Conservation (phyloP, 1,140 invertebrate species). For the Drosophila nasuta region DNA sequence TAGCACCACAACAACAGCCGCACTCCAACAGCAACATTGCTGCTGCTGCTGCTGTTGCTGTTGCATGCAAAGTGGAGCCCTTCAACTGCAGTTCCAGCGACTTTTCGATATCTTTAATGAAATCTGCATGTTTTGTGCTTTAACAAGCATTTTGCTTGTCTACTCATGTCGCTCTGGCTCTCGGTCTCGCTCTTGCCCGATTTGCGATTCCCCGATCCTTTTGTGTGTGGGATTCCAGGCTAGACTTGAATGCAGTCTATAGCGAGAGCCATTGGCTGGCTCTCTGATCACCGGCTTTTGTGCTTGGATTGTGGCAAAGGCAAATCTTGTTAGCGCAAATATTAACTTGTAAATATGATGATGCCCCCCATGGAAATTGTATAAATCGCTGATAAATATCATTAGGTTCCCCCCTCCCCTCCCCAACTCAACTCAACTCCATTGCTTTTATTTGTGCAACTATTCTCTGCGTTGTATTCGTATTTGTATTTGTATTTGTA, state of each 20-base stretch:
- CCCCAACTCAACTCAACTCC: background rate
- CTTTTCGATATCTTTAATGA: conserved; percentile 76
- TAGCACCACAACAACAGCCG: conserved; percentile 38
- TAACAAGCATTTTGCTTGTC: conserved; percentile 82
- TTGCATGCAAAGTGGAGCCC: conserved; percentile 57
- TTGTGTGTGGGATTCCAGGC: conserved; percentile 57
- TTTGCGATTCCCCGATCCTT: conserved; percentile 53
- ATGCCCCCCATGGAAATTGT: conserved; percentile 83
- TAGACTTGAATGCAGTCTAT: conserved; percentile 8
- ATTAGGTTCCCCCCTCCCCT: conserved; percentile 53
- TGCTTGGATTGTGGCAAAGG: conserved; percentile 39
- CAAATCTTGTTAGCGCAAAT: conserved; percentile 83
- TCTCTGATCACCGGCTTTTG: conserved; percentile 49
- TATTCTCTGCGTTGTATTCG: conserved; percentile 11
- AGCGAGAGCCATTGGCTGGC: conserved; percentile 34
- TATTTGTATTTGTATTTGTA: conserved; percentile 48
- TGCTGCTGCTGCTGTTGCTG: background rate
- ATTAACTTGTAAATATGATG: conserved; percentile 85
- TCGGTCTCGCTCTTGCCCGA: conserved; percentile 13
- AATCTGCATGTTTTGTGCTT: conserved; percentile 81
- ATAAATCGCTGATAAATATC: conserved; percentile 82
- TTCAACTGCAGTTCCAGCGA: conserved; percentile 46
- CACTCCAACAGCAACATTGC: conserved; percentile 28
- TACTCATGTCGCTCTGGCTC: conserved; percentile 63
- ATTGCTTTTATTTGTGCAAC: conserved; percentile 8